Evolutionary conservation across 2,888 invertebrate genomes (phyloP).

Genomic region (Oxyteleia sp.): DNA sequence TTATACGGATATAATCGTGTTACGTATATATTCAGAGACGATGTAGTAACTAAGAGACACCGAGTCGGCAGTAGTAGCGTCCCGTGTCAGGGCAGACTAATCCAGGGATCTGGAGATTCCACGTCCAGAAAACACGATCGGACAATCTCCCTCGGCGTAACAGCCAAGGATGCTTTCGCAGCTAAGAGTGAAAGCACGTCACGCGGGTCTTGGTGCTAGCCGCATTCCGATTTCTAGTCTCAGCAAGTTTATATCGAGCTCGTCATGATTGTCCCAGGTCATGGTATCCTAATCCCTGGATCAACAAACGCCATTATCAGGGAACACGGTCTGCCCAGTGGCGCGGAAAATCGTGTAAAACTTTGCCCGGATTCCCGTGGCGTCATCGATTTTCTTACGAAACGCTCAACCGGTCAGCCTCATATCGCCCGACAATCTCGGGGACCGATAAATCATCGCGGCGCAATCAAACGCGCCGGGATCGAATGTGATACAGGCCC

Average conservation of each 20-base stretch:
- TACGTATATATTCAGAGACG: conserved; percentile 29
- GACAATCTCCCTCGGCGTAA: conserved; percentile 71
- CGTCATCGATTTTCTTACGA: conserved; percentile 44
- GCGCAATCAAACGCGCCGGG: neutral
- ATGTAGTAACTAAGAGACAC: conserved; percentile 36
- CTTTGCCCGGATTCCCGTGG: conserved; percentile 27
- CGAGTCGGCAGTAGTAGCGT: conserved; percentile 75
- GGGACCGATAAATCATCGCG: conserved; percentile 15
- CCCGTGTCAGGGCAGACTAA: conserved; percentile 84
- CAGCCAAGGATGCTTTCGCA: conserved; percentile 60
- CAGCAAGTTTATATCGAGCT: conserved; percentile 76
- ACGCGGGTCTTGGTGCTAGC: conserved; percentile 67
- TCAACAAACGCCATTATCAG: conserved; percentile 76
- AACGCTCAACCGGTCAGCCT: neutral
- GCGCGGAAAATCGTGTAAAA: conserved; percentile 67
- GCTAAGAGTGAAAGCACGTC: conserved; percentile 71
- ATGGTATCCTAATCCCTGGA: conserved; percentile 76
- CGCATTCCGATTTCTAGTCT: conserved; percentile 73
- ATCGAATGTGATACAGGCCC: conserved; percentile 1
- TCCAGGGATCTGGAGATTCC: conserved; percentile 83
- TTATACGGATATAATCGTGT: conserved; percentile 30
- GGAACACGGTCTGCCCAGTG: conserved; percentile 70
- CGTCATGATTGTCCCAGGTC: conserved; percentile 70
- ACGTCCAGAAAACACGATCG: conserved; percentile 84
- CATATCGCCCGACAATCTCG: conserved; percentile 1